Base-by-base conservation (phyloP, 2,888 invertebrate species). In the Drosophila villosipedis region DNA sequence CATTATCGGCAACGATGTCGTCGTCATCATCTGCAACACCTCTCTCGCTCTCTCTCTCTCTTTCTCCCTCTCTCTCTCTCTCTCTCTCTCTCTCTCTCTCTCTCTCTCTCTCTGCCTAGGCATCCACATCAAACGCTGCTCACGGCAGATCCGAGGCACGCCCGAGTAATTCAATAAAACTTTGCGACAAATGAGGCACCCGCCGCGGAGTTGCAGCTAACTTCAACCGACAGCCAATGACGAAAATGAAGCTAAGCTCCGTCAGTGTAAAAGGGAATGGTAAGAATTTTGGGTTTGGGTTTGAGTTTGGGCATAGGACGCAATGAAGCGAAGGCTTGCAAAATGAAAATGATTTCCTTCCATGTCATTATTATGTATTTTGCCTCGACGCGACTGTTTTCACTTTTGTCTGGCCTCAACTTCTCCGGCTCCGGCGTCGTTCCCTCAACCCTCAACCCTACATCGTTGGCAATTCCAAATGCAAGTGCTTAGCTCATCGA, bases 81-180 rank as follows among this genome's bases (percentile, higher is more conserved):
- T n/a, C n/a, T 37, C 39, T 37, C 25, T n/a, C 6, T 37, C 43
- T 30, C 4, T 31, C 31, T 30, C 22, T 55, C 63, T 67, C 35
- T 1, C 25, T 1, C n/a, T 37, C 39, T 37, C 25, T n/a, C 6
- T 37, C 22, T 25, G 30, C 59, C 66, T 67, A 67, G 66, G 73
- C 43, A 57, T 61, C 64, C 74, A 81, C 80, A 81, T 80, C 78
- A 80, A 80, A 80, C 73, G 82, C 66, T 63, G 61, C 60, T 73
- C 81, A 80, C 78, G 68, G 67, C 82, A 61, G 71, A 69, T 68
- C 72, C 70, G 81, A 65, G 82, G 84, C 84, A 90, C 90, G 83
- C 79, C 79, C 80, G 82, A 78, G 84, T 89, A 90, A 90, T 91
- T 91, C 91, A 90, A 90, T 90, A 91, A 90, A 90, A 90, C 85